phyloP scores from a whole-genome alignment of 2,888 invertebrate genomes.

The Aporophyla nigra region DNA sequence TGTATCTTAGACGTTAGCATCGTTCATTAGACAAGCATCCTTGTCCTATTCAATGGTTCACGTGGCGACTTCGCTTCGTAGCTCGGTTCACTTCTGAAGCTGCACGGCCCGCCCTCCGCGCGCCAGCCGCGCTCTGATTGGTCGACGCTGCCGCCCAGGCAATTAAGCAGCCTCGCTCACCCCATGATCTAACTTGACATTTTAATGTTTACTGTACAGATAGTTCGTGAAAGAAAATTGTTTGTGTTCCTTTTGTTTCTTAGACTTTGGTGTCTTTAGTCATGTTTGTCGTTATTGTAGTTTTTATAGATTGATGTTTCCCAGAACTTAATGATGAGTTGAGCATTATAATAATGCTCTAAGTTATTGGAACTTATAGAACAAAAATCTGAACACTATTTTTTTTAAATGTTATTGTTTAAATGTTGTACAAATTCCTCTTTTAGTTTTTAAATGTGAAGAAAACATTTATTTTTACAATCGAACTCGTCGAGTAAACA shows the following conservation, averaged over 20 bases:
- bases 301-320: neutral
- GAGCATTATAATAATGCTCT: neutral
- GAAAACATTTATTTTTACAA: conserved; percentile 1
- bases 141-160: conserved; percentile 84
- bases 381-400: too few species aligned
- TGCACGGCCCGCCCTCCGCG: conserved; percentile 82
- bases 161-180: conserved; percentile 85
- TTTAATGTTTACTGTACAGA: conserved; percentile 86
- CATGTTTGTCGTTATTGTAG: neutral
- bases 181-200: conserved; percentile 87
- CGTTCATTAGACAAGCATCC: conserved; percentile 64
- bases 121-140: conserved; percentile 80
- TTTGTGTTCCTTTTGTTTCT: conserved; percentile 53
- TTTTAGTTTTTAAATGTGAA: neutral
- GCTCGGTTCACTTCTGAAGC: conserved; percentile 83
- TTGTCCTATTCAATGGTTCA: conserved; percentile 64
- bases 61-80: conserved; percentile 87
- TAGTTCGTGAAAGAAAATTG: conserved; percentile 67
- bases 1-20: conserved; percentile 57
- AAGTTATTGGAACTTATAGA: neutral
- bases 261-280: conserved; percentile 24
- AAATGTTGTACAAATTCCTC: neutral
- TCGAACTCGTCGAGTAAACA: conserved; percentile 38
- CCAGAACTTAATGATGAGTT: neutral
- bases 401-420: neutral